Evolutionary conservation across 2,888 invertebrate genomes (phyloP), one percentile per base, ranked within the genome.

Genomic region (Ypsolopha scabrella): DNA sequence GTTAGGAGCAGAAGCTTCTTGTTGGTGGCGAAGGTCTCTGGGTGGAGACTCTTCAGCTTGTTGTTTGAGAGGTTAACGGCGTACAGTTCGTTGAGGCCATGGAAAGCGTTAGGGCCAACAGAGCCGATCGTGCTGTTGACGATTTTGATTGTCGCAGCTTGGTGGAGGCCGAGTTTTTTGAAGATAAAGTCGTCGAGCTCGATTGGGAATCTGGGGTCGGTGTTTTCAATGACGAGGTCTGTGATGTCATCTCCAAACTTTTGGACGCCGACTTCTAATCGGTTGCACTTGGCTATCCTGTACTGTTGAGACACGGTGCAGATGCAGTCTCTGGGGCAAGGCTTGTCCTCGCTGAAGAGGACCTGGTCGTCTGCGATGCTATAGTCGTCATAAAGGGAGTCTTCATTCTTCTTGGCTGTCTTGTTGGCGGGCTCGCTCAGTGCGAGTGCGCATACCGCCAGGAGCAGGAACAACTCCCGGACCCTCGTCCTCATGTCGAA

Each of bases 31-130:
- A 94, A 94, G 1, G 92, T 90, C 60, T 93, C 90, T 0, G 91
- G 90, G 59, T 92, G 90, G 48, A 94, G 80, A 52, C 87, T 82
- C 53, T 89, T 88, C 33, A 94, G 83, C 52, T 88, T 90, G 54
- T 91, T 91, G 65, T 91, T 90, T 2, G 91, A 90, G 53, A 94
- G 80, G 62, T 92, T 90, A 0, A 94, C 88, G 14, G 91, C 88
- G 59, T 90, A 91, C 35, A 94, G 77, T 56, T 90, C 89, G 14
- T 88, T 80, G 50, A 93, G 80, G 6, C 90, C 91, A 55, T 89
- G 87, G 82, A 94, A 94, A 0, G 93, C 93, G 48, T 88, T 90
- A 14, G 89, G 88, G 60, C 90, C 90, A 58, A 94, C 87, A 52
- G 88, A 87, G 46, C 88, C 80, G 62, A 94, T 91, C 8, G 90